Base-by-base conservation (phyloP, 1,140 invertebrate species). In the Caenorhabditis brenneri region DNA sequence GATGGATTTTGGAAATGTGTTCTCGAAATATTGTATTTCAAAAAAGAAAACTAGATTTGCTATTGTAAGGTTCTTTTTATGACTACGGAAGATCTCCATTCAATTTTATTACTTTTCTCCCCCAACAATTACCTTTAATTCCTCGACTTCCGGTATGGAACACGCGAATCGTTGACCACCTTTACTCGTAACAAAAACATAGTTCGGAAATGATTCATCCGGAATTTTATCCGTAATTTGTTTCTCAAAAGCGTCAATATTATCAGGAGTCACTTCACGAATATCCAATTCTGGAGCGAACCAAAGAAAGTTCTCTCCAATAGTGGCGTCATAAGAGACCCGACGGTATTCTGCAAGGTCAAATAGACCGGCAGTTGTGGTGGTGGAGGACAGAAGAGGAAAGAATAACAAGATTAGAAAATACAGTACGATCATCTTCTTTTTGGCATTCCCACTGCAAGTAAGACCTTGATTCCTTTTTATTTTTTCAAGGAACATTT, bases 261-360 rank as follows among this genome's bases (percentile, higher is more conserved):
- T 74, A 10, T 10, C 33, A 9, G 36, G 0, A 12, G 65, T 74
- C 5, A 74, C 65, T 27, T 74, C 22, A 12, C 36, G 36, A 42
- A 74, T n/a, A 31, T 74, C 36, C 15, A 74, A 42, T 12, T 74
- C 36, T 15, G 33, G 65, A 19, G 65, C 65, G 36, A 74, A 74
- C 65, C 65, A 74, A 0, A 74, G 36, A 42, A 42, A 74, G 24
- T 74, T 31, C 12, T 74, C 65, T 39, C 65, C 65, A 24, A 74
- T 74, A 74, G 2, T 74, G 19, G 65, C 65, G 65, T 74, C 65
- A 74, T 74, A 74, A 27, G 65, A 74, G 22, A 74, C 65, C 65
- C 65, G 65, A 42, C 65, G 65, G 36, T 74, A 74, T 31, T 74
- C 65, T 74, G 65, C 65, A 74, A 74, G 33, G 65, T 74, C 65